Evolutionary conservation across 1,140 invertebrate species (phyloP), one percentile per base, ranked within the genome.

Genomic region (Berghia stephanieae): DNA sequence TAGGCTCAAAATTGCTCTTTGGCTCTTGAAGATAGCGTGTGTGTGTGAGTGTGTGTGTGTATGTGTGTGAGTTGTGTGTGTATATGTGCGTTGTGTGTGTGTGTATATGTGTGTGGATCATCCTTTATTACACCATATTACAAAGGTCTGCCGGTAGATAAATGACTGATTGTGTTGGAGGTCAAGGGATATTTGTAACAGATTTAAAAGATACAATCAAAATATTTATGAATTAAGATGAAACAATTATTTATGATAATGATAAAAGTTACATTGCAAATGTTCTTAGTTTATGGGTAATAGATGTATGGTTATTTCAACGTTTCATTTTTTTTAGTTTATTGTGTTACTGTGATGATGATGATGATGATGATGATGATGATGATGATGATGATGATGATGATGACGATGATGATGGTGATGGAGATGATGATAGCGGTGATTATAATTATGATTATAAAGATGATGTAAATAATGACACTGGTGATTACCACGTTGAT

Each of bases 31-130:
- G n/a, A n/a, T n/a, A n/a, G n/a, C n/a, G n/a, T n/a, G 57, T 60
- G 63, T 66, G 63, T 66, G 63, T 68, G 66, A 43, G 66, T 68
- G 66, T 68, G 66, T 68, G 66, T 68, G 66, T 68, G 66, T 68
- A 43, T 68, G 55, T 60, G 55, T 60, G 55, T 60, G 55, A 27
- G 55, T 60, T 34, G 66, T 68, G 66, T 34, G 66, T 68, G 66
- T 42, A 36, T 13, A 8, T 34, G 40, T 38, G 67, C n/a, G 8
- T 21, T 60, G 55, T 27, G n/a, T 60, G 55, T 60, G 55, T 60
- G 55, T 21, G 55, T 60, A 31, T 21, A 21, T 6, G 55, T 21
- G 55, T 60, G 21, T 60, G 55, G 16, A 52, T 24, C 1, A 24
- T 18, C 49, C 1, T 18, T 24, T 24, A 24, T 16, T 24, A 52